Conservation (phyloP, 2,888 invertebrate species). For the Fissipunctia ypsillon region DNA sequence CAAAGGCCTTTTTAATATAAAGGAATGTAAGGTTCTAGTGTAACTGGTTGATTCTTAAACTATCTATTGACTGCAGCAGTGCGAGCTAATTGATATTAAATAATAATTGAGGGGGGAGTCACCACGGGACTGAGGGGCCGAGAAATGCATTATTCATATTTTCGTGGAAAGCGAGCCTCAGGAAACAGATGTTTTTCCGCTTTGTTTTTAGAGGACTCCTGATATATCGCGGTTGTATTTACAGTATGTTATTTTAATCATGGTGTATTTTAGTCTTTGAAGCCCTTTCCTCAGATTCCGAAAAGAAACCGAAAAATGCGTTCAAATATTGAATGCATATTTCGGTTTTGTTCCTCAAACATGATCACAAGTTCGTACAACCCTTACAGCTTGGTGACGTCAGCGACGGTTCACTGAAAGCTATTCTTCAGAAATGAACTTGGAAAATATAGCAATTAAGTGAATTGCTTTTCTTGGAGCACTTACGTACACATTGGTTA, state of each 20-base stretch:
- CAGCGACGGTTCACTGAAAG: conserved; percentile 31
- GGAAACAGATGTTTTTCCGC: conserved; percentile 70
- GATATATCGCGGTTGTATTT: conserved; percentile 25
- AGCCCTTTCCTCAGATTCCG: neutral
- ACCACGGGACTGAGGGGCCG: conserved; percentile 54
- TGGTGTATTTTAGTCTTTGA: neutral
- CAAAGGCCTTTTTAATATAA: conserved; percentile 15
- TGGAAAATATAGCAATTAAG: conserved; percentile 56
- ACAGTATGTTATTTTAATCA: conserved; percentile 5
- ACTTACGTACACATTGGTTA: conserved; percentile 35
- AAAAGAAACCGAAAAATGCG: neutral
- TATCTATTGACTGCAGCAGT: conserved; percentile 62
- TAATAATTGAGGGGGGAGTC: conserved; percentile 76
- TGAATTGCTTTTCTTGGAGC: conserved; percentile 45
- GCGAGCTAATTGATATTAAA: conserved; percentile 82
- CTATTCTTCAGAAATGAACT: conserved; percentile 33
- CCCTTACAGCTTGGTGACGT: conserved; percentile 50
- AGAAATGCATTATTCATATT: conserved; percentile 72
- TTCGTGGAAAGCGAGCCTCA: conserved; percentile 63
- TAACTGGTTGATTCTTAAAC: conserved; percentile 66
- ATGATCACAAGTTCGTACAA: conserved; percentile 12
- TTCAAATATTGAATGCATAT: neutral
- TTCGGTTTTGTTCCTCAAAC: neutral
- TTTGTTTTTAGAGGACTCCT: conserved; percentile 43
- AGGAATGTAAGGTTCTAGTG: conserved; percentile 49